Conservation (phyloP, 2,113 vertebrate genomes). For the Aspiorhynchus laticeps region DNA sequence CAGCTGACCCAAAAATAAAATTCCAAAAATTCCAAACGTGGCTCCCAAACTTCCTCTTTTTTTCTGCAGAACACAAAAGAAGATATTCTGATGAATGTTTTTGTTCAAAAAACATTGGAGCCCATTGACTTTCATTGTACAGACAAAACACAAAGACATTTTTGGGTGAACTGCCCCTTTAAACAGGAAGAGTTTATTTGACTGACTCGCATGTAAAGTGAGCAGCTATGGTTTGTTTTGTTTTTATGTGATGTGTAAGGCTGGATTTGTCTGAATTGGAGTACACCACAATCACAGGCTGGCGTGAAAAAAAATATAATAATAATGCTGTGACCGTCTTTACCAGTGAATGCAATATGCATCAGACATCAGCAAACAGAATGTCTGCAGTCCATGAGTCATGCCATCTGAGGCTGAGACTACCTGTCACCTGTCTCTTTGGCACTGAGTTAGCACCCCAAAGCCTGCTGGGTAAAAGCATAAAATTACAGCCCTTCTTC, state of each 20-base stretch:
- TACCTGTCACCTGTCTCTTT: constrained; percentile 43
- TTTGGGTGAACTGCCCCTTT: background rate
- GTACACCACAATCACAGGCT: background rate
- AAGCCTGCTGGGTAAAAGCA: constrained; percentile 31
- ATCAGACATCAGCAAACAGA: background rate
- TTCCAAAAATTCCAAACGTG: background rate
- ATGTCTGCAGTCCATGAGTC: background rate
- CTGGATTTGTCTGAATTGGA: background rate
- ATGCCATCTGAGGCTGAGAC: background rate
- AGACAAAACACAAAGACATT: background rate
- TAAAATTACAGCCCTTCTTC: constrained; percentile 5
- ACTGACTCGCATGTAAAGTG: background rate
- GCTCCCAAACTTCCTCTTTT: background rate
- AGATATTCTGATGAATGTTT: background rate
- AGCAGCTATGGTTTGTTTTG: background rate
- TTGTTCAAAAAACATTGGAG: background rate
- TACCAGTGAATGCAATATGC: background rate
- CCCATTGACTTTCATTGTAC: background rate
- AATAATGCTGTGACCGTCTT: background rate
- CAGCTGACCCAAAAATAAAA: background rate
- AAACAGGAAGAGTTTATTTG: background rate
- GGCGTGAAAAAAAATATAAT: background rate
- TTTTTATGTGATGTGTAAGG: background rate
- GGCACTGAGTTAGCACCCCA: constrained; percentile 14
- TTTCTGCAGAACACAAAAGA: background rate